Conservation (phyloP, 2,113 vertebrate species). For the Trogon melanurus region DNA sequence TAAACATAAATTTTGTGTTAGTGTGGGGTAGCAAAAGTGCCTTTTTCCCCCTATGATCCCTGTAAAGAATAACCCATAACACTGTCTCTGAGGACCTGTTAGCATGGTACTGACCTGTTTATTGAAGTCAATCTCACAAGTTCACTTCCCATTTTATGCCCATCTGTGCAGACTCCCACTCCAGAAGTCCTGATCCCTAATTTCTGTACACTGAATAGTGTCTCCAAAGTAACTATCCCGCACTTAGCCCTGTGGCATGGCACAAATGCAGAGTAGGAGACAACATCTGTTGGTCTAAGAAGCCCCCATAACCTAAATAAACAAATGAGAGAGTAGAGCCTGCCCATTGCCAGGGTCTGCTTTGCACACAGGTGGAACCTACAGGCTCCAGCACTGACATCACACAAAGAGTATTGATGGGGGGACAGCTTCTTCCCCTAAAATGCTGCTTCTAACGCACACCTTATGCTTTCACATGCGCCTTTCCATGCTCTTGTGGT, state of each 20-base stretch:
- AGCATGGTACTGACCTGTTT: not conserved
- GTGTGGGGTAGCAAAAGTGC: not conserved
- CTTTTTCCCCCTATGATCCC: not conserved
- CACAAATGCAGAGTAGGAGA: not conserved
- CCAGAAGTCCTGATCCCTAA: not conserved
- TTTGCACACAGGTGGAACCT: not conserved
- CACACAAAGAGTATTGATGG: not conserved
- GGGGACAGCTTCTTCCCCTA: not conserved
- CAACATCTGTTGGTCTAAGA: not conserved
- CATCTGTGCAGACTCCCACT: not conserved
- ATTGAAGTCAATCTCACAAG: not conserved
- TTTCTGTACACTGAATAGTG: not conserved
- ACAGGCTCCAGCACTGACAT: not conserved
- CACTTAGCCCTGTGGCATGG: not conserved
- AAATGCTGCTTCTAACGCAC: not conserved
- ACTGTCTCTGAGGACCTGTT: not conserved
- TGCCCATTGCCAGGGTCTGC: not conserved
- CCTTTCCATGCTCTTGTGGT: not conserved
- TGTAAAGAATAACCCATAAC: not conserved
- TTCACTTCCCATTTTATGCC: not conserved
- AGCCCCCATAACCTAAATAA: not conserved
- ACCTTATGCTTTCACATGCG: not conserved
- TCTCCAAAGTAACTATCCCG: not conserved
- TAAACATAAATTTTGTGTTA: not conserved
- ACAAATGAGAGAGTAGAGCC: not conserved